Evolutionary conservation across 1,140 invertebrate species (phyloP).

Genomic region (Chironomus striatipennis): DNA sequence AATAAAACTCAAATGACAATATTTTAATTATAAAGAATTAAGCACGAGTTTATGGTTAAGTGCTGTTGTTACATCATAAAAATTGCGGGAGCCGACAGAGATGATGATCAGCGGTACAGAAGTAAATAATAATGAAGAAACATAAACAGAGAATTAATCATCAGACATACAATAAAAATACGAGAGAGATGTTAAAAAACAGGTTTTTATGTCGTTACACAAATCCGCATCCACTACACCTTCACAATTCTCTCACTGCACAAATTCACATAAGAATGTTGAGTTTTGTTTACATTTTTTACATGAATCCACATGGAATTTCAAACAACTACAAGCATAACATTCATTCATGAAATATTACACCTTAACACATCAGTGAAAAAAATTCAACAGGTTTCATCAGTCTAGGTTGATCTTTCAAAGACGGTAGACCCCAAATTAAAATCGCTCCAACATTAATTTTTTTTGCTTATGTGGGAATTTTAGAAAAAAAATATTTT

Average conservation of each 20-base stretch:
- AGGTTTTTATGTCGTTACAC: not conserved
- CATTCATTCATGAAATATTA: not conserved
- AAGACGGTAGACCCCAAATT: not conserved
- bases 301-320: not conserved
- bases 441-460: not conserved
- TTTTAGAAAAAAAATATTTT: too few species aligned
- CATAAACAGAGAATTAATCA: not conserved
- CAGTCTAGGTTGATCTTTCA: conserved; percentile 12
- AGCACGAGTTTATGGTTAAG: not conserved
- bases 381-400: not conserved
- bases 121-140: not conserved
- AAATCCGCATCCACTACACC: not conserved
- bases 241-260: not conserved
- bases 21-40: not conserved
- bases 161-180: not conserved
- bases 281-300: not conserved
- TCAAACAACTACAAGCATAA: not conserved
- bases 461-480: conserved; percentile 9
- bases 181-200: not conserved
- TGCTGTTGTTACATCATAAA: not conserved
- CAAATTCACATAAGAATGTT: not conserved
- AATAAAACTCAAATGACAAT: not conserved
- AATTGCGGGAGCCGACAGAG: not conserved
- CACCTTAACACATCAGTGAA: not conserved
- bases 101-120: not conserved